Percentiles rank a stretch among this genome's conserved stretches.
These are phyloP conservation scores for Clupea harengus DNA, from an alignment of 2,113 vertebrate species.

Conservation along the genomic window DNA sequence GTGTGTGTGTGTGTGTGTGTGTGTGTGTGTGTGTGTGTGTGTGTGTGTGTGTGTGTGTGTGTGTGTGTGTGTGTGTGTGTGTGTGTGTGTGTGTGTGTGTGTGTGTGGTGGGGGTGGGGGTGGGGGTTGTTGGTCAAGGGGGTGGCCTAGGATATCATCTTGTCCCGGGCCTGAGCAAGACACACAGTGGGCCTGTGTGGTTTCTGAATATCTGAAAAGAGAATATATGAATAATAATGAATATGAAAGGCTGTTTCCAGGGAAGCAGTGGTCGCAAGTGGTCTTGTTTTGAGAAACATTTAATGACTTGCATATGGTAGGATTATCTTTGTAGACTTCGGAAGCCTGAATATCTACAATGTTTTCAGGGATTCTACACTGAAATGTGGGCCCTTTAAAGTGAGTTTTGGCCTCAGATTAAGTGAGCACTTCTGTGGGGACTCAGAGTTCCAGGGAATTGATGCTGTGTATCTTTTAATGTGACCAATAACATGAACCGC, in stretches of 20 bases:
- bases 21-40: too few species aligned
- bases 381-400: background rate
- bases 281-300: background rate
- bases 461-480: background rate
- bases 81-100: too few species aligned
- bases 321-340: background rate
- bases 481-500: background rate
- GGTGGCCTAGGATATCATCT: too few species aligned
- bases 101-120: too few species aligned
- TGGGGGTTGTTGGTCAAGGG: too few species aligned
- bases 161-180: too few species aligned
- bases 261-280: background rate
- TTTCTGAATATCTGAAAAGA: background rate
- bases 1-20: too few species aligned
- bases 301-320: background rate
- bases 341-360: background rate
- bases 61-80: too few species aligned
- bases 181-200: too few species aligned
- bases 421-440: constrained; percentile 10
- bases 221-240: background rate
- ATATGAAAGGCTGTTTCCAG: background rate
- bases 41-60: too few species aligned
- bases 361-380: background rate
- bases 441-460: background rate
- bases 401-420: background rate